Evolutionary conservation across 2,113 vertebrate genomes (phyloP), one percentile per base, ranked within the genome.

Genomic region (Columba livia): DNA sequence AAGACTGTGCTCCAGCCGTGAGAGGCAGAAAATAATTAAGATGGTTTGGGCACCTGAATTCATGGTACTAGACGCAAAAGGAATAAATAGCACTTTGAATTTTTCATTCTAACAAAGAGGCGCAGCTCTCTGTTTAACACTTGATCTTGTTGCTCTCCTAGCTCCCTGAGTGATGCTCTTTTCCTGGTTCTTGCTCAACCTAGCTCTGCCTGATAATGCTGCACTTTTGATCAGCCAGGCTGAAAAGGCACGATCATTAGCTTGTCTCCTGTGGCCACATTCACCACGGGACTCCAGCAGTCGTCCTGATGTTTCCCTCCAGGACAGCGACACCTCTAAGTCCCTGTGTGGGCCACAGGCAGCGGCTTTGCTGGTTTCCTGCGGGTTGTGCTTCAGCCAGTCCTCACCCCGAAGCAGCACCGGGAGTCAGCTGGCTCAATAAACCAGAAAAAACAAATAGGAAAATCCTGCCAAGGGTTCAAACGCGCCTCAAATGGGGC

Each of bases 191-290:
- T 60, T 13, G 65, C 28, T 34, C 16, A 64, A 7, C n/a, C 56
- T 10, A 18, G 11, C 31, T 58, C 73, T 67, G 57, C 31, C 34
- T 1, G 0, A 15, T 20, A 21, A 23, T 7, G 20, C 61, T 25
- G 28, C 9, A 2, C 19, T 29, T n/a, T 21, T 6, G 8, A 23
- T 10, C 2, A 48, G 32, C 5, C 7, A 24, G 60, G 62, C 62
- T 32, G 61, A 24, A 18, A 54, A 61, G 61, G 67, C 40, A 32
- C 34, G 19, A n/a, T n/a, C 28, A 6, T 17, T 14, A 4, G 2
- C 26, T 66, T 24, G 47, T 38, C 31, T 24, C 20, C 5, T 3
- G 14, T 1, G 5, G n/a, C 14, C 4, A 32, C 4, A 0, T 2
- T 32, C 51, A 8, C 4, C 23, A n/a, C 18, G n/a, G 53, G 62